Evolutionary conservation across 2,797 vertebrate genomes (phyloP).

Genomic region (Pseudomugil tenellus): DNA sequence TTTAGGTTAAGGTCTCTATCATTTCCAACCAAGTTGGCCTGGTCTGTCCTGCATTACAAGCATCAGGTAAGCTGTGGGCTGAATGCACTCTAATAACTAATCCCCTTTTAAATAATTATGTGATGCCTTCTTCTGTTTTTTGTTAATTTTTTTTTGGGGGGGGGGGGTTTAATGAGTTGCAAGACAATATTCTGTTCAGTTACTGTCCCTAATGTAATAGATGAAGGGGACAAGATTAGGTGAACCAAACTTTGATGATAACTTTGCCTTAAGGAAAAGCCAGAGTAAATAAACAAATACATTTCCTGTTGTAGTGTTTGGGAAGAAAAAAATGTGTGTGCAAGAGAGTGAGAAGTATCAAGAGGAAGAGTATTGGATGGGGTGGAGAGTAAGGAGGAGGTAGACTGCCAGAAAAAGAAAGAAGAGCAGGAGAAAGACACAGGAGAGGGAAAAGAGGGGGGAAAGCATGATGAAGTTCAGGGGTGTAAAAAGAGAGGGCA

Average conservation of each 20-base stretch:
- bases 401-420: slow-evolving; percentile 14
- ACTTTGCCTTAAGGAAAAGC: not conserved
- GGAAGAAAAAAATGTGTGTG: not conserved
- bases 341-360: not conserved
- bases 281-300: not conserved
- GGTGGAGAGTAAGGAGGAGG: slow-evolving; percentile 15
- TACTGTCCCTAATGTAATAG: not conserved
- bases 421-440: not conserved
- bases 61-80: not conserved
- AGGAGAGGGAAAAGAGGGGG: slow-evolving; percentile 23
- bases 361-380: slow-evolving; percentile 21
- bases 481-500: slow-evolving; percentile 40
- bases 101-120: not conserved
- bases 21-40: not conserved
- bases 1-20: not conserved
- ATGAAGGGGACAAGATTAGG: not conserved
- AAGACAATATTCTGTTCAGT: not conserved
- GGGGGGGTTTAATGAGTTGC: too few relatives aligned
- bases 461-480: slow-evolving; percentile 49
- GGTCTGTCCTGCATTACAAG: not conserved
- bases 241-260: too few relatives aligned
- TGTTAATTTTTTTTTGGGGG: too few relatives aligned
- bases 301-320: not conserved
- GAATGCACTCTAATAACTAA: not conserved
- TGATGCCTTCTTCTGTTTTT: not conserved